Evolutionary conservation across 2,888 invertebrate species (phyloP).

Genomic region (Lissocephala sabroskyi): DNA sequence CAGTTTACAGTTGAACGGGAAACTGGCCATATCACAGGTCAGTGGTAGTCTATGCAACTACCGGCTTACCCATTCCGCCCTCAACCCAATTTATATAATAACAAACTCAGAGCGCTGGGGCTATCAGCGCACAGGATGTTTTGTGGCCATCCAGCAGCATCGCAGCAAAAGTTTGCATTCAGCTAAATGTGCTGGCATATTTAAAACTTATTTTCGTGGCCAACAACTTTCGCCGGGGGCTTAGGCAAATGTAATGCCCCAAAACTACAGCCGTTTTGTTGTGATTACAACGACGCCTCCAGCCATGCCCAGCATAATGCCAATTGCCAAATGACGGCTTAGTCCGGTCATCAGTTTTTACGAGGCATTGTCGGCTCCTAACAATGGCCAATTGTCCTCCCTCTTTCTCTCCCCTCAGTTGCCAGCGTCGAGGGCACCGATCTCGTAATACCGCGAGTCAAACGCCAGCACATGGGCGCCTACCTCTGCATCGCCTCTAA

Average conservation of each 20-base stretch:
- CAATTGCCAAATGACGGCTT: too few species aligned
- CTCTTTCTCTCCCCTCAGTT: constrained; percentile 73
- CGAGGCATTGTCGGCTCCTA: neutral
- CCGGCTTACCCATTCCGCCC: constrained; percentile 51
- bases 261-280: constrained; percentile 30
- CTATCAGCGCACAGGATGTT: constrained; percentile 44
- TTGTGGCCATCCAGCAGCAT: neutral
- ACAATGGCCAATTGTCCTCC: too few species aligned
- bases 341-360: neutral
- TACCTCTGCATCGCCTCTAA: constrained; percentile 88
- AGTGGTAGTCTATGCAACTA: constrained; percentile 38
- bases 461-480: constrained; percentile 85
- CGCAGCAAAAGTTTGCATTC: constrained; percentile 25
- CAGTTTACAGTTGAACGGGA: constrained; percentile 10
- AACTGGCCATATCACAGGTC: constrained; percentile 6
- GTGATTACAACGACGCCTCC: too few species aligned
- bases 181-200: constrained; percentile 21
- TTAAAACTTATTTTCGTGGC: neutral
- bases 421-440: constrained; percentile 79
- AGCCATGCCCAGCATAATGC: too few species aligned
- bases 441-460: constrained; percentile 80
- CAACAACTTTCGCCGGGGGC: constrained; percentile 14
- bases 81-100: constrained; percentile 56
- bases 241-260: constrained; percentile 45
- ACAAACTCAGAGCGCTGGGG: constrained; percentile 40